A percentile compares a stretch with the other conserved stretches of the same genome.
Conservation (phyloP, 1,140 invertebrate species). For the Drosophila setifemur region DNA sequence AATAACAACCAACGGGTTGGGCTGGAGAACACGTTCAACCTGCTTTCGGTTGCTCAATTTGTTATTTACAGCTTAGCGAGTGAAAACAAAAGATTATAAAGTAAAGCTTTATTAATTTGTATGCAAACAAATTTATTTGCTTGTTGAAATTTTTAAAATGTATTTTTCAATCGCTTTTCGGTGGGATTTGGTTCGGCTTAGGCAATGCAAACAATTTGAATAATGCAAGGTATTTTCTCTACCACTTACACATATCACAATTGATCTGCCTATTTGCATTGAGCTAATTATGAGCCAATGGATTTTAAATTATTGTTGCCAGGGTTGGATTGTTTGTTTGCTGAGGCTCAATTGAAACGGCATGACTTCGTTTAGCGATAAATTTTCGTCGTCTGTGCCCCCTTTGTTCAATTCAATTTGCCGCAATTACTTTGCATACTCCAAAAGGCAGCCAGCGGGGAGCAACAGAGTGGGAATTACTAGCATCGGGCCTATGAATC, state of each 20-base stretch:
- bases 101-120: slow-evolving; percentile 57
- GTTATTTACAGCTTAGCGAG: slow-evolving; percentile 44
- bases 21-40: slow-evolving; percentile 58
- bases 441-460: too few species aligned
- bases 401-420: slow-evolving; percentile 71
- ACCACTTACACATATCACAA: slow-evolving; percentile 5
- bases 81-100: slow-evolving; percentile 26
- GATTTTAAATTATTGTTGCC: slow-evolving; percentile 22
- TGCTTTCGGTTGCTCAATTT: slow-evolving; percentile 51
- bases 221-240: not conserved
- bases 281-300: slow-evolving; percentile 37
- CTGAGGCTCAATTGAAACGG: slow-evolving; percentile 69
- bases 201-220: slow-evolving; percentile 34
- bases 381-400: slow-evolving; percentile 46
- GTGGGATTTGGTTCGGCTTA: not conserved
- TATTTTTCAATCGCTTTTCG: not conserved
- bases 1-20: not conserved
- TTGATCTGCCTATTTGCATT: slow-evolving; percentile 28
- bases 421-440: slow-evolving; percentile 75
- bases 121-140: slow-evolving; percentile 65
- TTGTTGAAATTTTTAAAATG: slow-evolving; percentile 43
- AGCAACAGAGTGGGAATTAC: slow-evolving; percentile 5
- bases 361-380: slow-evolving; percentile 80
- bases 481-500: not conserved
- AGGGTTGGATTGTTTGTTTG: slow-evolving; percentile 22